These are phyloP conservation scores for Calidris pygmaea DNA, from an alignment of 2,113 vertebrate genomes.

Conservation along the genomic window DNA sequence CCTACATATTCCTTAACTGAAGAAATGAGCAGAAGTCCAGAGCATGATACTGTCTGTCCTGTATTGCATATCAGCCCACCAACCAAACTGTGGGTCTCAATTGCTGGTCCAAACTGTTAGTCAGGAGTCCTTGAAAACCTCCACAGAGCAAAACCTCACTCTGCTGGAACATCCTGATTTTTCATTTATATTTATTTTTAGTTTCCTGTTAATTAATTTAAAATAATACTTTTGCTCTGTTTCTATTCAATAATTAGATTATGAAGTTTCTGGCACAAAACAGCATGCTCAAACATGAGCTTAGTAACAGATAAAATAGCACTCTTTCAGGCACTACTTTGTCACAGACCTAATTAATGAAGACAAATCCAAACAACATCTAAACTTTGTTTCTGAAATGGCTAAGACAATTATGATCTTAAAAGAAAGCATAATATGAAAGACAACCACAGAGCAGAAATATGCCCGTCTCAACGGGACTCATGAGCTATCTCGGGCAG, in stretches of 20 bases:
- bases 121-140: not conserved
- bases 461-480: not conserved
- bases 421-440: not conserved
- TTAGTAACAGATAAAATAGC: conserved; percentile 8
- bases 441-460: conserved; percentile 7
- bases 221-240: conserved; percentile 4
- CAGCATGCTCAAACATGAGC: not conserved
- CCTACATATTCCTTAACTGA: not conserved
- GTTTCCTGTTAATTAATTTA: not conserved
- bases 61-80: fast-evolving
- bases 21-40: not conserved
- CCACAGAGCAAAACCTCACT: not conserved
- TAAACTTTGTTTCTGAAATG: not conserved
- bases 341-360: not conserved
- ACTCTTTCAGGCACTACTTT: conserved; percentile 4
- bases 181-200: not conserved
- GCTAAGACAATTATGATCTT: not conserved
- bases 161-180: not conserved
- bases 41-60: fast-evolving
- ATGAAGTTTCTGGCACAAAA: not conserved
- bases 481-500: not conserved
- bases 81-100: not conserved
- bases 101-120: not conserved
- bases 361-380: conserved; percentile 30
- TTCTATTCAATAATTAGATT: conserved; percentile 6